A percentile compares a stretch with the other conserved stretches of the same genome.
These are phyloP conservation scores for Drosophila percnosoma DNA, from an alignment of 2,888 invertebrate species.

Conservation along the genomic window DNA sequence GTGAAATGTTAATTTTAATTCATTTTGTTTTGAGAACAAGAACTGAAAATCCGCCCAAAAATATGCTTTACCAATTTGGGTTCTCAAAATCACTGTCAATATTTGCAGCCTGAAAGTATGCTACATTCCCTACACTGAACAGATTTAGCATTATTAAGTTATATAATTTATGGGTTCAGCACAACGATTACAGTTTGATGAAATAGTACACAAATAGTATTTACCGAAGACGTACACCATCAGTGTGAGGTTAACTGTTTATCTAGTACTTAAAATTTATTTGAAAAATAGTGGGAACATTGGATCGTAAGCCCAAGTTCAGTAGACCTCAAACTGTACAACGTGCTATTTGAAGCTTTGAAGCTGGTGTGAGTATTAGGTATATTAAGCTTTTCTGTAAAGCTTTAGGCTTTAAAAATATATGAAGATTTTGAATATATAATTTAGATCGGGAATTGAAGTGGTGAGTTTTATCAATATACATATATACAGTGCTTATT, in stretches of 20 bases:
- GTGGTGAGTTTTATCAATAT: not conserved
- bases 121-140: fast-evolving
- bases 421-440: not conserved
- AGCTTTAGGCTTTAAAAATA: not conserved
- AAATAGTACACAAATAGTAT: too few species aligned
- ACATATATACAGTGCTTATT: not conserved
- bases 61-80: not conserved
- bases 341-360: not conserved
- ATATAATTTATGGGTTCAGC: not conserved
- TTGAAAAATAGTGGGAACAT: not conserved
- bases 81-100: not conserved
- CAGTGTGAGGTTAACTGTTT: not conserved
- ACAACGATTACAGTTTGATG: not conserved
- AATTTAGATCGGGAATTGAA: not conserved
- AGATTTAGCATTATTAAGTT: not conserved
- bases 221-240: not conserved
- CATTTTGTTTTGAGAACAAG: too few species aligned
- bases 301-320: not conserved
- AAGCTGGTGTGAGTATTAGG: not conserved
- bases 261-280: not conserved
- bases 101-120: not conserved
- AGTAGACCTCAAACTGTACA: not conserved
- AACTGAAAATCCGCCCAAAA: not conserved
- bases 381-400: not conserved
- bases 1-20: not conserved